Conservation (phyloP, 2,113 vertebrate species). For the Oreamnos americanus region DNA sequence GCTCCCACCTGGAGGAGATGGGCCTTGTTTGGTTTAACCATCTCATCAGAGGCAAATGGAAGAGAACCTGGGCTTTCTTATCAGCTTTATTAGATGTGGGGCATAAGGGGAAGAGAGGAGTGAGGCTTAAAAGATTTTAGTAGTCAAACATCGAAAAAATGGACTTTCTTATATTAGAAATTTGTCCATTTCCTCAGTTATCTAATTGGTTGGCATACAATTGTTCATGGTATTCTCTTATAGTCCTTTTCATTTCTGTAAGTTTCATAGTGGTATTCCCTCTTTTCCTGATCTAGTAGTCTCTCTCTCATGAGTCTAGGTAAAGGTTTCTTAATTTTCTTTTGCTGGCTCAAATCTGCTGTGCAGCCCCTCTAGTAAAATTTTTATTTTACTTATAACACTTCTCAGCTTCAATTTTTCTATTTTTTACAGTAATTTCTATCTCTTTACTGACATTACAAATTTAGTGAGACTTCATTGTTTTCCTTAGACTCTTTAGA, state of each 20-base stretch:
- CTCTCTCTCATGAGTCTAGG: background rate
- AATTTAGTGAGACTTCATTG: background rate
- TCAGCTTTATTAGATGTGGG: background rate
- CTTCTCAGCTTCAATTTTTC: background rate
- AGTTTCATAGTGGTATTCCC: background rate
- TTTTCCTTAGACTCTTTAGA: background rate
- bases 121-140: background rate
- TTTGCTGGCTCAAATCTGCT: background rate
- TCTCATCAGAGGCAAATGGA: too few species aligned
- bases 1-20: background rate
- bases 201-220: background rate
- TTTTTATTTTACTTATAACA: background rate
- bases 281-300: background rate
- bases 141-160: background rate
- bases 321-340: background rate
- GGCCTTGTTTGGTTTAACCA: background rate
- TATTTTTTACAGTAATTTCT: background rate
- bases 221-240: background rate
- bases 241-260: background rate
- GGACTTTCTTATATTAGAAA: background rate
- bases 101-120: background rate
- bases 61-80: background rate
- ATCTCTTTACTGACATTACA: background rate
- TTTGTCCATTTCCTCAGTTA: background rate
- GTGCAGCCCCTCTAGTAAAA: background rate